Conservation (phyloP, 1,140 invertebrate genomes). For the Bradynema listronoti region DNA sequence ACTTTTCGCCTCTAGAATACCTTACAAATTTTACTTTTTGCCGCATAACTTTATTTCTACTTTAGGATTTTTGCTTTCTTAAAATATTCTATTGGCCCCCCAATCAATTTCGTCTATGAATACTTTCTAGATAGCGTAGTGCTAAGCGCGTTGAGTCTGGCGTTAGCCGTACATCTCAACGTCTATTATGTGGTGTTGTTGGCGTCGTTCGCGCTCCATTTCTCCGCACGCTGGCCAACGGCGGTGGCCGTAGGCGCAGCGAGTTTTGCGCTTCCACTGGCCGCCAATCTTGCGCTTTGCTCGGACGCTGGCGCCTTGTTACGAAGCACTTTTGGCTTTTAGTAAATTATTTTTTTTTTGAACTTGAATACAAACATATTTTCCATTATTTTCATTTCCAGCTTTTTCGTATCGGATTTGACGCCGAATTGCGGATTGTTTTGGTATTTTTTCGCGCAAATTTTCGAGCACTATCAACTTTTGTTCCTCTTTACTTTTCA, state of each 20-base stretch:
- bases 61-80: too few species aligned
- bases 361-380: constrained; percentile 28
- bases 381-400: constrained; percentile 44
- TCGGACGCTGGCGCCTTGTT: constrained; percentile 69
- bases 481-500: constrained; percentile 94
- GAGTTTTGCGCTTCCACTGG: constrained; percentile 23
- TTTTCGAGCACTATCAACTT: constrained; percentile 95
- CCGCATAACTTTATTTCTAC: too few species aligned
- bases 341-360: constrained; percentile 64
- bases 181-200: constrained; percentile 34
- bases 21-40: too few species aligned
- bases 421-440: constrained; percentile 94
- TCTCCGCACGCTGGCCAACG: background rate
- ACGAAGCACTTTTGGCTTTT: constrained; percentile 73
- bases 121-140: constrained; percentile 32
- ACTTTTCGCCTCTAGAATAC: too few species aligned
- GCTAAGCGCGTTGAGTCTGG: constrained; percentile 34
- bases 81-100: too few species aligned
- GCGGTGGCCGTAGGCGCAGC: constrained; percentile 17
- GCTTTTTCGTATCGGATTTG: constrained; percentile 73
- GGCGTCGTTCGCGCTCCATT: constrained; percentile 22
- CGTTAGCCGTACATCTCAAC: constrained; percentile 15
- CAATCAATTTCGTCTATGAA: too few species aligned
- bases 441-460: constrained; percentile 99
- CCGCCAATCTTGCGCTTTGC: constrained; percentile 60